Evolutionary conservation across 2,888 invertebrate genomes (phyloP).

Genomic region (Limnephilus auricula): DNA sequence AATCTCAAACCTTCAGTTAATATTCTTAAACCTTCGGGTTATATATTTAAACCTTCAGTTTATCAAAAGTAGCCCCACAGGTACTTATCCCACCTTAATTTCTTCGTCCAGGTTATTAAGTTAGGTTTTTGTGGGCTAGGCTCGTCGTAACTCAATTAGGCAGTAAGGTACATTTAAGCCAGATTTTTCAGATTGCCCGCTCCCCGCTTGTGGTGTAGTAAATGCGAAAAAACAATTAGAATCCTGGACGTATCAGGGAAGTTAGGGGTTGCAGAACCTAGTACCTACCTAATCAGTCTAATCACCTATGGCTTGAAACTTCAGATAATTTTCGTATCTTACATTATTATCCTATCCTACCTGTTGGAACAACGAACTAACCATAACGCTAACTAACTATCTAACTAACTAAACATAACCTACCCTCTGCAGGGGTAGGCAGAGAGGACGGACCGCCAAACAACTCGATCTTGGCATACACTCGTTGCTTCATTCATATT

Average conservation of each 20-base stretch:
- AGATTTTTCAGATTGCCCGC: conserved; percentile 26
- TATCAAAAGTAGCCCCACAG: background rate
- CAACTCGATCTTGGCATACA: too few relatives aligned
- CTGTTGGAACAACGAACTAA: too few relatives aligned
- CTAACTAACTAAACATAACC: too few relatives aligned
- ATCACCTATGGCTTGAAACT: background rate
- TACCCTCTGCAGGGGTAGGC: too few relatives aligned
- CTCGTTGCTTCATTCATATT: too few relatives aligned
- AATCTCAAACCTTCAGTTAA: too few relatives aligned
- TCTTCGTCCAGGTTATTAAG: background rate
- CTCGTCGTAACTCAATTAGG: conserved; percentile 18
- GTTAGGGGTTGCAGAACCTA: background rate
- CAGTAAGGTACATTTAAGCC: conserved; percentile 29
- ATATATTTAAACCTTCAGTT: background rate
- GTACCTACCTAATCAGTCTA: background rate
- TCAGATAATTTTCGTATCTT: too few relatives aligned
- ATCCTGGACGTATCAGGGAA: background rate
- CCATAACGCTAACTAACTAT: too few relatives aligned
- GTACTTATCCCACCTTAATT: background rate
- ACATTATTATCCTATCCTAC: too few relatives aligned
- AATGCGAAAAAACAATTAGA: conserved; percentile 20
- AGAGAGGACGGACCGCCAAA: too few relatives aligned
- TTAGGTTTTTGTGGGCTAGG: background rate
- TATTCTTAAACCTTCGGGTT: too few relatives aligned
- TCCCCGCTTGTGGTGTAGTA: background rate